Conservation (phyloP, 2,888 invertebrate species). For the Spisula solida region DNA sequence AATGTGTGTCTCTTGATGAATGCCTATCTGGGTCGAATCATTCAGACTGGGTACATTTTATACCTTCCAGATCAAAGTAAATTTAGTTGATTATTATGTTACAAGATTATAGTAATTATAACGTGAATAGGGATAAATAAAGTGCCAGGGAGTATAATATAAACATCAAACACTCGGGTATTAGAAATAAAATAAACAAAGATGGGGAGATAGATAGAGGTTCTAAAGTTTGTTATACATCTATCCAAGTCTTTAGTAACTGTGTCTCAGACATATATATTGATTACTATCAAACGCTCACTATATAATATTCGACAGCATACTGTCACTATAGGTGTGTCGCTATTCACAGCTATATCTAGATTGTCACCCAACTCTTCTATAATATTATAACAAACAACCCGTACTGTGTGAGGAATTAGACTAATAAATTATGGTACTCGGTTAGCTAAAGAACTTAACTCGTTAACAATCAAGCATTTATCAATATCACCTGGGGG, state of each 20-base stretch:
- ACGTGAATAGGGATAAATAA: not conserved
- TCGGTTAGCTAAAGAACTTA: constrained; percentile 30
- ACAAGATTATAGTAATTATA: not conserved
- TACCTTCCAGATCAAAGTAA: too few species aligned
- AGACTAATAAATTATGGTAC: not conserved
- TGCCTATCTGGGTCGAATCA: too few species aligned
- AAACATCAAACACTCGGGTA: constrained; percentile 26
- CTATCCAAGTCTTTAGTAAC: not conserved
- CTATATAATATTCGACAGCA: not conserved
- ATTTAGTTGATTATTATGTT: not conserved
- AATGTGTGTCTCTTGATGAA: too few species aligned
- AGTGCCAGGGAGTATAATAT: constrained; percentile 3
- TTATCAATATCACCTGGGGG: constrained; percentile 64
- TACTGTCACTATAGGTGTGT: not conserved
- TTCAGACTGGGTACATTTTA: too few species aligned
- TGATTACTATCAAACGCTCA: not conserved
- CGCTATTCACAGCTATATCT: not conserved
- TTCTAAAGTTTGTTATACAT: not conserved
- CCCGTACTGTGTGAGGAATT: not conserved
- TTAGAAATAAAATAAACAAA: constrained; percentile 4
- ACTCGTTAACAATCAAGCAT: not conserved
- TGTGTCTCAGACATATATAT: not conserved
- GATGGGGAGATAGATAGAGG: not conserved
- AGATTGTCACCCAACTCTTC: not conserved
- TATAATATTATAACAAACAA: not conserved